These are phyloP conservation scores for Lacerta agilis DNA, from an alignment of 2,797 vertebrate species.

Conservation along the genomic window DNA sequence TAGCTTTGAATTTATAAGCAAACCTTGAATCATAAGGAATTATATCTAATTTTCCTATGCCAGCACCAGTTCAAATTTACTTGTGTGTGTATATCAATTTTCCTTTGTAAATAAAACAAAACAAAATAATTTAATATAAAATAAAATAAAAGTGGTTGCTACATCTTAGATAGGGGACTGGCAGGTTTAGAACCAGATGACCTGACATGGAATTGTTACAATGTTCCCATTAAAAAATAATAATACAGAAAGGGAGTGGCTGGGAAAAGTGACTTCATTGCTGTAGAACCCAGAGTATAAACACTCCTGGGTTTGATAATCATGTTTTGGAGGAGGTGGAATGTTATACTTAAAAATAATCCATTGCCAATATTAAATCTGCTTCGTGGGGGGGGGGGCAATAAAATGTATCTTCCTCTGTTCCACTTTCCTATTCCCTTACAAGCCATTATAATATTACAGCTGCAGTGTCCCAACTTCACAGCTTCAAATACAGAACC, in stretches of 20 bases:
- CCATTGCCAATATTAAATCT: neutral
- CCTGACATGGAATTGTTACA: neutral
- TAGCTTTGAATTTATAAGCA: neutral
- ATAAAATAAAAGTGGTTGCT: neutral
- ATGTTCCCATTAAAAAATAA: neutral
- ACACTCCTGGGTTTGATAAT: neutral
- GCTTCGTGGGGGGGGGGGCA: neutral
- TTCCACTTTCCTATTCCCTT: neutral
- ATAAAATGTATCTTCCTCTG: neutral
- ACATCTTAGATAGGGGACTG: neutral
- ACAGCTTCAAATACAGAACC: neutral
- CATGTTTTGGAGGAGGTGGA: neutral
- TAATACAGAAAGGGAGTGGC: neutral
- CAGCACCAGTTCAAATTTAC: conserved; percentile 36
- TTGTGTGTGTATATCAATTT: conserved; percentile 19
- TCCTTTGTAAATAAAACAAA: neutral
- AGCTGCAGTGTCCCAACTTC: neutral
- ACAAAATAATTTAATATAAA: too few species aligned
- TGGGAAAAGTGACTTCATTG: neutral
- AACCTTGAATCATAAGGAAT: conserved; percentile 39
- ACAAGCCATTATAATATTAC: neutral
- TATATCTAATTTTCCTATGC: conserved; percentile 36
- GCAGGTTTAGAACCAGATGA: neutral
- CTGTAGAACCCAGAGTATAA: neutral
- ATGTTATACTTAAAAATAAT: neutral